Base-by-base conservation (phyloP, 2,888 invertebrate genomes). In the Drosophila longiperda region DNA sequence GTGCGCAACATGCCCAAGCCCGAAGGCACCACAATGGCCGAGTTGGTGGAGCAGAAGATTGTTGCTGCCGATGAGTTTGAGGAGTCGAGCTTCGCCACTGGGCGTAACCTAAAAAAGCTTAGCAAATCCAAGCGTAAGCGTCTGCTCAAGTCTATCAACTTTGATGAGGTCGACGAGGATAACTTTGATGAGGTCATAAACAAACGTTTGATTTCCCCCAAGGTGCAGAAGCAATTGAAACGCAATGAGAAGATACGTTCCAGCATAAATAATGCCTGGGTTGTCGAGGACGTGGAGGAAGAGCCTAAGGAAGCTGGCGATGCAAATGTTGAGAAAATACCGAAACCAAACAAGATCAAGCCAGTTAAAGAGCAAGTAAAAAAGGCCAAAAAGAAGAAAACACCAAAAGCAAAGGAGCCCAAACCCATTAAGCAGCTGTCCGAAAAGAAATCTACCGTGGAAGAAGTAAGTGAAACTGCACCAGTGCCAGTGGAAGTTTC, bases 1-100 rank as follows among this genome's bases (percentile, higher is more conserved):
- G 93, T 95, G 1, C 94, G 95, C 75, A 93, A 93, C 68, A 91
- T 95, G 65, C 92, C 93, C 3, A 87, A 93, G 29, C 92, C 92
- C 3, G 92, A 92, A n/a, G 79, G 84, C 1, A 90, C 92, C 67
- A 82, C 77, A 8, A 76, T 72, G 55, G 81, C 45, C 33, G 89
- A 81, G 48, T 86, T 91, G 50, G 91, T 92, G 52, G 91, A 91
- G 33, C 91, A 91, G 54, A 93, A 92, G 67, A 92, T 92, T 0
- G 65, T 90, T 9, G 91, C 93, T 1, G 92, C 95, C 7, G 90
- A 94, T 0, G 91, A 93, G 5, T 92, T 95, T 20, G 95, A 96
- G 76, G 93, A 94, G 63, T 92, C 93, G 9, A 91, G 95, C 0
- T 92, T 86, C 91, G 92, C 57, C 2, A 88, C 90, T 1, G 87